Evolutionary conservation across 64 coral and sea anemone species (phyloP), one percentile per base, ranked within the genome.

Genomic region (Montipora sp.): DNA sequence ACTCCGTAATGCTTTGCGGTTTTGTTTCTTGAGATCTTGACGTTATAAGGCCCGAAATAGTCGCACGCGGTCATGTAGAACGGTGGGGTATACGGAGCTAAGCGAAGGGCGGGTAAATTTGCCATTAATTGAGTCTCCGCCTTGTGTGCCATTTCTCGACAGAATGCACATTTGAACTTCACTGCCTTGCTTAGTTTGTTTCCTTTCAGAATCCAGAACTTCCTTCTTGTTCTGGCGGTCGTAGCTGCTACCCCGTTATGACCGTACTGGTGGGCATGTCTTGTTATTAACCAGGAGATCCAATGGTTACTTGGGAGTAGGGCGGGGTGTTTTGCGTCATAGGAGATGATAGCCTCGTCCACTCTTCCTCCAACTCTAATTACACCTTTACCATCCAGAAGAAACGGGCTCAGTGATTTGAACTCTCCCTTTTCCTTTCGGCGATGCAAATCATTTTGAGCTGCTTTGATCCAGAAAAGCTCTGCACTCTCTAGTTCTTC

Each of bases 331-430:
- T 24, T 24, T 24, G 24, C 24, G 24, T 24, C 0, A 24, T 24
- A 24, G 24, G 24, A 24, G 24, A 24, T 24, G 24, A 24, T 24
- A 24, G 24, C 24, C 24, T 24, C 24, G 24, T 24, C 24, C 24
- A 24, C 24, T 24, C 24, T 24, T 24, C 87, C 92, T 65, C 87
- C 87, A 77, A 83, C 92, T 74, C 79, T 88, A 43, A 94, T 89
- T 1, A 63, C 18, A 6, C 68, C 92, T 68, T 83, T 49, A 6
- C 77, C 48, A 48, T 83, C 78, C 15, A 16, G 80, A 24, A 16
- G 80, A 24, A 24, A 24, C 24, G 24, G 24, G 24, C 24, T 24
- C 24, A 24, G 24, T 24, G 24, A 24, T 24, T 24, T 24, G 24
- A 24, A 24, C 24, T 24, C 24, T 24, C 24, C 24, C 24, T 24